Conservation (phyloP, 2,113 vertebrate genomes). For the Sarotherodon lohbergeri region DNA sequence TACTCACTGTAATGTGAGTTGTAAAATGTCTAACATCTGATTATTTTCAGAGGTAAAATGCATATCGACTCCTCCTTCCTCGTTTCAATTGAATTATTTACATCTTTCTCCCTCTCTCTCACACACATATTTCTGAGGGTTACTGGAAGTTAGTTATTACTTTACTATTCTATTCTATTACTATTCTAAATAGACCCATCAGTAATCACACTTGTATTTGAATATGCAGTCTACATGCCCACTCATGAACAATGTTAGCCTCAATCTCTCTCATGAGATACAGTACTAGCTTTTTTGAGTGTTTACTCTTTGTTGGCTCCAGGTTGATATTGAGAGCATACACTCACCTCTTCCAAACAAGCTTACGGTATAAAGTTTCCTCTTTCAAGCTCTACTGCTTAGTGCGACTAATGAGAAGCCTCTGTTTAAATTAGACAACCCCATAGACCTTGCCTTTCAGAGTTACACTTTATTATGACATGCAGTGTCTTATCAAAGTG, state of each 20-base stretch:
- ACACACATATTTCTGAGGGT: background rate
- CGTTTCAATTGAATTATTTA: constrained; percentile 20
- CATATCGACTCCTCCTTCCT: background rate
- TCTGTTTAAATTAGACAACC: background rate
- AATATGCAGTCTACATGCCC: background rate
- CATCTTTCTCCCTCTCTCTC: background rate
- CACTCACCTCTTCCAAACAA: background rate
- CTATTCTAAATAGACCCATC: background rate
- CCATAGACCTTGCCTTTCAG: background rate
- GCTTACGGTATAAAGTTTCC: background rate
- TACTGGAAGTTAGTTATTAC: background rate
- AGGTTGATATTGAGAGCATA: background rate
- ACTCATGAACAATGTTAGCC: background rate
- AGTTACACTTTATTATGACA: background rate
- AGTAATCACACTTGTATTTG: background rate
- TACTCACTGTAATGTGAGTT: background rate
- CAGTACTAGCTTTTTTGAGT: background rate
- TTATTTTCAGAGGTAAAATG: constrained; percentile 15
- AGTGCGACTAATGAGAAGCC: background rate
- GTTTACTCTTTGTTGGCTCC: background rate
- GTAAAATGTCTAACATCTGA: background rate
- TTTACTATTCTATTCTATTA: background rate
- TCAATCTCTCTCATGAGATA: background rate
- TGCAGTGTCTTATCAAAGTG: background rate
- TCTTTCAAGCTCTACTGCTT: background rate